Conservation (phyloP, 2,797 vertebrate genomes). For the Phataginus tricuspis region DNA sequence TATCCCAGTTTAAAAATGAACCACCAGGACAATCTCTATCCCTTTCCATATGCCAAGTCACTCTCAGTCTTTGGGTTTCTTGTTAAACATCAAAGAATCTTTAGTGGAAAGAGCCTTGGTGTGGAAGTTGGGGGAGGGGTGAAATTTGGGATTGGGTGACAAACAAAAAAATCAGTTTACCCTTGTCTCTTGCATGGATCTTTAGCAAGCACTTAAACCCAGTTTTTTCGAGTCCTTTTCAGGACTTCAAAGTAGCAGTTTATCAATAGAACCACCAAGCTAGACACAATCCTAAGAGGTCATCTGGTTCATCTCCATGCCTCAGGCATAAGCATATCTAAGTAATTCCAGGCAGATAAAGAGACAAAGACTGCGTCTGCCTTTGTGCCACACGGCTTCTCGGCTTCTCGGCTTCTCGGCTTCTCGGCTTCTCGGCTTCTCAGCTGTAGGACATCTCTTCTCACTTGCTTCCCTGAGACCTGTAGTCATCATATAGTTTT, state of each 20-base stretch:
- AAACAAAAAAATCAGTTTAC: slow-evolving; percentile 36
- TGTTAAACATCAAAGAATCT: slow-evolving; percentile 56
- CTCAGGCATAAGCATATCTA: slow-evolving; percentile 20
- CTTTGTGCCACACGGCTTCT: neutral
- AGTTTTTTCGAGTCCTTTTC: neutral
- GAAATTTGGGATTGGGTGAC: neutral
- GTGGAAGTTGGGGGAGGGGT: neutral
- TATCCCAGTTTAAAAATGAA: slow-evolving; percentile 11
- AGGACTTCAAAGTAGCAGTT: slow-evolving; percentile 59
- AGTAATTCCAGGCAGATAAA: slow-evolving; percentile 46
- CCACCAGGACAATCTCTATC: neutral
- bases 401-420: neutral
- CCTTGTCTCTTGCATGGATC: slow-evolving; percentile 28
- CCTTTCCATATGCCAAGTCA: neutral
- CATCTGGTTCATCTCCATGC: neutral
- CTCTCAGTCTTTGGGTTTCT: neutral
- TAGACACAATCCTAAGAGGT: slow-evolving; percentile 48
- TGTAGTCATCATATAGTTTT: neutral
- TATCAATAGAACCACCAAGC: slow-evolving; percentile 32
- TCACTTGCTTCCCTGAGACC: neutral
- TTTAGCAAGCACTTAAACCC: slow-evolving; percentile 51
- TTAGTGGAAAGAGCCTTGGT: neutral
- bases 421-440: neutral
- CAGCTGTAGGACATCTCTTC: neutral
- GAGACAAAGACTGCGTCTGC: neutral